These are phyloP conservation scores for Thamnophis elegans DNA, from an alignment of 2,797 vertebrate species.

Conservation along the genomic window DNA sequence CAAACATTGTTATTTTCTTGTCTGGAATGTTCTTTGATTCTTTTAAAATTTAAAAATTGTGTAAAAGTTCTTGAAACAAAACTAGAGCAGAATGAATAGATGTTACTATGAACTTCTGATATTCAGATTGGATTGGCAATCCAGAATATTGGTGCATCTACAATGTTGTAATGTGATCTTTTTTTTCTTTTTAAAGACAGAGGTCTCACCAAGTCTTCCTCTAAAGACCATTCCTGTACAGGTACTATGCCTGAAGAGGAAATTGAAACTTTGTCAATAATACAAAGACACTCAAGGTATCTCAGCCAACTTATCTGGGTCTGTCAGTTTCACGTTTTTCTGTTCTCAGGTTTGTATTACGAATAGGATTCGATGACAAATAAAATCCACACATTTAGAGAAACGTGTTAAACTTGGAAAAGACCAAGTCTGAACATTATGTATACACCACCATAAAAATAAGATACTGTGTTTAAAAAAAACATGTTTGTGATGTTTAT, in stretches of 20 bases:
- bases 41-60: background rate
- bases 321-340: background rate
- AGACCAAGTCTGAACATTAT: background rate
- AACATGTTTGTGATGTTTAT: background rate
- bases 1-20: background rate
- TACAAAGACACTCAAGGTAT: background rate
- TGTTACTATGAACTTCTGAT: background rate
- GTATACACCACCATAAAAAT: too few relatives aligned
- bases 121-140: background rate
- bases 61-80: background rate
- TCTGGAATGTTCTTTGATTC: background rate
- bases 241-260: background rate
- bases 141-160: background rate
- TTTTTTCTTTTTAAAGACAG: background rate
- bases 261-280: background rate
- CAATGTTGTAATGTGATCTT: background rate
- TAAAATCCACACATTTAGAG: background rate
- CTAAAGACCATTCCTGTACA: background rate
- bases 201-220: background rate
- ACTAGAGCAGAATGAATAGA: background rate
- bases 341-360: background rate
- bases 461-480: background rate
- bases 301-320: background rate
- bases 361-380: background rate
- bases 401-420: background rate